Base-by-base conservation (phyloP, 37 sponge, comb jelly and placozoan genomes). In the Beroe ovata region DNA sequence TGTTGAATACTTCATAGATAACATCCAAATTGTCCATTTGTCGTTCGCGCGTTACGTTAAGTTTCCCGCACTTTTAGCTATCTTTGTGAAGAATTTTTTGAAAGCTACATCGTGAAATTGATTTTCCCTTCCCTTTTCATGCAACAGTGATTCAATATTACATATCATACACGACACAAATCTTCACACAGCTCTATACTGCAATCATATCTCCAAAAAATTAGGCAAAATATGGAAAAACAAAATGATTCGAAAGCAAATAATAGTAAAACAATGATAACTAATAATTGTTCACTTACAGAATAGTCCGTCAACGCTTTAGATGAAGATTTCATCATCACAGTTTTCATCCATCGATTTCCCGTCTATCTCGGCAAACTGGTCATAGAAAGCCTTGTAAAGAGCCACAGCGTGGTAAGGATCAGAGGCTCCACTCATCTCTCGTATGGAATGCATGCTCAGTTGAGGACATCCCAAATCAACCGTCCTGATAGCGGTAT, bases 381-480 rank as follows among this genome's bases (percentile, higher is more conserved):
- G 84, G 26, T 77, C 84, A 29, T 77, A 77, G 84, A 77, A 77
- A 23, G 84, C 96, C 91, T 91, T 93, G 90, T 91, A 96, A 14
- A 94, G 91, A 14, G 40, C 42, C 25, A 88, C 61, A 0, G 93
- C 71, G 66, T 96, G 96, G 38, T 90, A 71, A 19, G 93, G 92
- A 34, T 92, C 93, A 88, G 89, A 92, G 36, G 94, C 93, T 38
- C 96, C 94, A 41, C 94, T 91, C 93, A 94, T 96, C 92, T 96
- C 97, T 21, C 97, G 64, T 63, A 96, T 93, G 72, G 94, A 94
- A 88, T 96, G 97, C 97, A 96, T 96, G 71, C 94, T 94, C 19
- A 96, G 90, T 71, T 93, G 94, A 58, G 97, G 97, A 33, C 90
- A 91, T 0, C 97, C 97, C 28, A 94, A 64, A 66, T 95, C 96